Evolutionary conservation across 2,113 vertebrate species (phyloP).

Genomic region (Regulus satrapa): DNA sequence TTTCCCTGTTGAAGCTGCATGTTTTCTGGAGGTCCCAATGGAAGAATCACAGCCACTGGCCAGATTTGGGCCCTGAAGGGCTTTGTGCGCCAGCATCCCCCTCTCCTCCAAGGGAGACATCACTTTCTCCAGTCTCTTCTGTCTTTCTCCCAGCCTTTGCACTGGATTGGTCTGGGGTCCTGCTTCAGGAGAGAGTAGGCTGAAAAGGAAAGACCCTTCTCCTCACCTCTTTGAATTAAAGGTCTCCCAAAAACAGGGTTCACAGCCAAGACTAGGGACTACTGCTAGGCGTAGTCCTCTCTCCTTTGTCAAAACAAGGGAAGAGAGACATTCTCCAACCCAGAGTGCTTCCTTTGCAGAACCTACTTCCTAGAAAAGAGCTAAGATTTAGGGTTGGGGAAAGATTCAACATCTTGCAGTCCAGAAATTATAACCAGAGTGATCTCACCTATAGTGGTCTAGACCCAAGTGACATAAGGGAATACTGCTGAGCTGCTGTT

Average conservation of each 20-base stretch:
- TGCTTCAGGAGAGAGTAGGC: neutral
- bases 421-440: neutral
- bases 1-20: neutral
- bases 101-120: neutral
- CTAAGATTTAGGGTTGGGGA: neutral
- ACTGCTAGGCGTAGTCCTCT: neutral
- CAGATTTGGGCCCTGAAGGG: neutral
- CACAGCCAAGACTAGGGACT: neutral
- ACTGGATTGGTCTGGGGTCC: neutral
- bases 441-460: neutral
- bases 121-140: neutral
- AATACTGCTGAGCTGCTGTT: conserved; percentile 3
- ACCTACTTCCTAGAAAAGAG: neutral
- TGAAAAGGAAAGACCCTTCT: neutral
- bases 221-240: neutral
- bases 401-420: neutral
- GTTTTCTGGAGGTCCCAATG: neutral
- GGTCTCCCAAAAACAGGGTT: neutral
- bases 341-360: neutral
- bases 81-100: neutral
- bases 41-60: fast-evolving
- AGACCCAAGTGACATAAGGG: neutral
- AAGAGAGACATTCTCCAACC: neutral
- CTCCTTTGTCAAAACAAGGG: neutral
- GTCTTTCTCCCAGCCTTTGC: neutral